Percentiles rank a stretch among this genome's conserved stretches.
Evolutionary conservation across 2,888 invertebrate genomes (phyloP).

Genomic region (Polyommatus iphigenia): DNA sequence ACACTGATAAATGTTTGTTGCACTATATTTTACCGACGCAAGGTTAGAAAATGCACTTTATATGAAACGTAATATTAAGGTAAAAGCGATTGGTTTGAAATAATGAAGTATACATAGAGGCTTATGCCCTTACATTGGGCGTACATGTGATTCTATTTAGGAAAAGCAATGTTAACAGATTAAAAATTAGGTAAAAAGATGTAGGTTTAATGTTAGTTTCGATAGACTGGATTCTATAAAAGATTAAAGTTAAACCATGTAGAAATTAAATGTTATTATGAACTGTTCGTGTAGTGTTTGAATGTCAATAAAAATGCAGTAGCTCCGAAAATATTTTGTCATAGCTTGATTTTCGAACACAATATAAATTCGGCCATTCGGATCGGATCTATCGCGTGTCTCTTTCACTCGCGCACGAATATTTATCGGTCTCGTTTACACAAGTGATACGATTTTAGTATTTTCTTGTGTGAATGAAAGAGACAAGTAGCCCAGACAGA

Average conservation of each 20-base stretch:
- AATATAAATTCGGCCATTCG: not conserved
- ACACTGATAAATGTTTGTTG: not conserved
- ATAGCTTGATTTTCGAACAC: no score
- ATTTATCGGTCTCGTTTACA: not conserved
- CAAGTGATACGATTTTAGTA: no score
- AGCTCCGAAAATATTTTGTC: no score
- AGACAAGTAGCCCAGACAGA: not conserved
- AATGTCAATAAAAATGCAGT: no score
- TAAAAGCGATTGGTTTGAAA: not conserved
- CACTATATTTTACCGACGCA: not conserved
- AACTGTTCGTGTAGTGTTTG: not conserved
- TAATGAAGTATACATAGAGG: conserved; percentile 6
- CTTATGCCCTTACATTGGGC: not conserved
- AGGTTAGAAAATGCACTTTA: not conserved
- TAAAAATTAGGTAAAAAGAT: conserved; percentile 26
- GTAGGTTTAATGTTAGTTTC: conserved; percentile 20
- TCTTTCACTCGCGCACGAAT: not conserved
- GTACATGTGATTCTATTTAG: conserved; percentile 5
- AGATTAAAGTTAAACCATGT: not conserved
- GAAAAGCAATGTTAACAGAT: not conserved
- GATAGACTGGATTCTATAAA: conserved; percentile 5
- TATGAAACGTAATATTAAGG: not conserved
- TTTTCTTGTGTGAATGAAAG: not conserved
- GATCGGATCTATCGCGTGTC: not conserved
- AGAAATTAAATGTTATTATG: not conserved